Evolutionary conservation across 2,888 invertebrate genomes (phyloP).

Genomic region (Agrotis exclamationis): DNA sequence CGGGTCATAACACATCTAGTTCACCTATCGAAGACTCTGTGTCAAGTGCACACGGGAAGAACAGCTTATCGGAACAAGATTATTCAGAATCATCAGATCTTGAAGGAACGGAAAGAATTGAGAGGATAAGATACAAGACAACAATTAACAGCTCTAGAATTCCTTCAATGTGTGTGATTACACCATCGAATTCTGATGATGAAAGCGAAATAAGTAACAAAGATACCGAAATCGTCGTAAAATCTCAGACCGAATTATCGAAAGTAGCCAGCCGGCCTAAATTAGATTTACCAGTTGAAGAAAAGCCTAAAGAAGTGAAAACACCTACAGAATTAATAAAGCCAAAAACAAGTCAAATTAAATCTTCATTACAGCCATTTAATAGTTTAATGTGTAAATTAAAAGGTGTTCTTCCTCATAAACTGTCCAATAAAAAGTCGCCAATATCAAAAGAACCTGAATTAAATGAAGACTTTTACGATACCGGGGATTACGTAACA

Average conservation of each 20-base stretch:
- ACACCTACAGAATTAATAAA: slow-evolving; percentile 69
- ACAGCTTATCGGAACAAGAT: slow-evolving; percentile 95
- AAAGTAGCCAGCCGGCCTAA: slow-evolving; percentile 81
- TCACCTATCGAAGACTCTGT: slow-evolving; percentile 94
- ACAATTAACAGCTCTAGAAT: slow-evolving; percentile 96
- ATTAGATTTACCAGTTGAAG: slow-evolving; percentile 83
- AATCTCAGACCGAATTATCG: slow-evolving; percentile 71
- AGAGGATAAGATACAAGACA: slow-evolving; percentile 96
- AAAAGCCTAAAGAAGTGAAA: slow-evolving; percentile 79
- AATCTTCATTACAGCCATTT: slow-evolving; percentile 91
- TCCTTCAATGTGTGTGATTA: slow-evolving; percentile 98
- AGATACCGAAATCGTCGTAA: slow-evolving; percentile 71
- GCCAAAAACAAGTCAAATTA: slow-evolving; percentile 78
- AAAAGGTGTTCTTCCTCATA: slow-evolving; percentile 92
- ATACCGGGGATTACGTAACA: slow-evolving; percentile 96
- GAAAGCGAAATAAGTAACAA: slow-evolving; percentile 92
- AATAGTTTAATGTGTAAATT: slow-evolving; percentile 94
- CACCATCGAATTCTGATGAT: slow-evolving; percentile 96
- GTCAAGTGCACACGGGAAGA: slow-evolving; percentile 93
- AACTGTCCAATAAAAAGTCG: slow-evolving; percentile 88
- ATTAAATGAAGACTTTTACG: slow-evolving; percentile 88
- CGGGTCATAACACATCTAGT: slow-evolving; percentile 95
- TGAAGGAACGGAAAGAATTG: slow-evolving; percentile 96
- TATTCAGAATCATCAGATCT: slow-evolving; percentile 97
- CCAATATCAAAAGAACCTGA: slow-evolving; percentile 86